Percentiles rank a stretch among this genome's conserved stretches.
Conservation (phyloP, 1,140 invertebrate genomes). For the Euglossa dilemma region DNA sequence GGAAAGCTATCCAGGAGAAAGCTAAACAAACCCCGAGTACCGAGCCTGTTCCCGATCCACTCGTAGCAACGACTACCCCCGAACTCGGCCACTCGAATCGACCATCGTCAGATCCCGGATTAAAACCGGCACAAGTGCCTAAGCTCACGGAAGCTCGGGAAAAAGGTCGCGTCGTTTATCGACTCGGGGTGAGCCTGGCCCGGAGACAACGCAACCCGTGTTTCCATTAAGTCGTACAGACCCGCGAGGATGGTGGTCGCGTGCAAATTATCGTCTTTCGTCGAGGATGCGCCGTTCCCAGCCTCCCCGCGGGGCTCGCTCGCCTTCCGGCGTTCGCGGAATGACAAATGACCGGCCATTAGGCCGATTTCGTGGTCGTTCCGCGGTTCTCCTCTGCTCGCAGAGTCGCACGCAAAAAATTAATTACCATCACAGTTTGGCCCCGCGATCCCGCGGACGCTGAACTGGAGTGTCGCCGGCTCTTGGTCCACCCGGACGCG, state of each 20-base stretch:
- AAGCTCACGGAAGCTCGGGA: neutral
- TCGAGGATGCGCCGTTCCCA: slow-evolving; percentile 29
- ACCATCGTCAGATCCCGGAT: neutral
- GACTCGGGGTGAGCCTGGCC: neutral
- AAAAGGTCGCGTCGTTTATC: slow-evolving; percentile 7
- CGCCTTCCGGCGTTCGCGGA: slow-evolving; percentile 50
- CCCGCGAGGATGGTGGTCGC: slow-evolving; percentile 28
- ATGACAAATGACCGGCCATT: slow-evolving; percentile 76
- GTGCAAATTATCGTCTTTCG: slow-evolving; percentile 65
- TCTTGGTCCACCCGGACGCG: neutral
- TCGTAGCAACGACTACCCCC: neutral
- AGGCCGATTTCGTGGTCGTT: slow-evolving; percentile 75
- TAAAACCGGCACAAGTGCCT: neutral
- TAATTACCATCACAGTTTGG: slow-evolving; percentile 70
- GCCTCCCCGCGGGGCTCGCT: neutral
- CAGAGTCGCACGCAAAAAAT: slow-evolving; percentile 72
- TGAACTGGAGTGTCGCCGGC: slow-evolving; percentile 27
- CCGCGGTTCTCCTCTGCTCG: slow-evolving; percentile 60
- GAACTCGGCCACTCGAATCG: neutral
- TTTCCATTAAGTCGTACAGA: slow-evolving; percentile 57
- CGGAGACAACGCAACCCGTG: slow-evolving; percentile 20
- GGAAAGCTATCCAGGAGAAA: neutral
- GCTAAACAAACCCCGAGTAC: neutral
- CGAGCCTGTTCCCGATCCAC: neutral
- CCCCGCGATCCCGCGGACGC: slow-evolving; percentile 60